Conservation (phyloP, 1,140 invertebrate genomes). For the Prorops nasuta region DNA sequence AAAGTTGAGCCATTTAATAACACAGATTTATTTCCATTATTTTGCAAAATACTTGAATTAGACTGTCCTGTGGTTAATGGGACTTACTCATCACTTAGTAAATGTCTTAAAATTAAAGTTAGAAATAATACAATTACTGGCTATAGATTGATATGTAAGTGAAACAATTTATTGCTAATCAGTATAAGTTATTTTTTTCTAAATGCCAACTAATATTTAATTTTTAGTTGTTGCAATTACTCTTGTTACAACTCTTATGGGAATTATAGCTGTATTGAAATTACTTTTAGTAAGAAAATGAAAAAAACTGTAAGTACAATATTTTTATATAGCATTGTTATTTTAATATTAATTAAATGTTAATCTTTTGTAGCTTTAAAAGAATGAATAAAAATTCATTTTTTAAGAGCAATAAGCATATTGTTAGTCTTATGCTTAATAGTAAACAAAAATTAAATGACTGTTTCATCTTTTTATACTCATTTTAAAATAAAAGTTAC, state of each 20-base stretch:
- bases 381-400: too few relatives aligned
- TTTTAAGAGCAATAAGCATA: too few relatives aligned
- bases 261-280: background rate
- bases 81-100: slow-evolving; percentile 37
- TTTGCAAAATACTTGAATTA: slow-evolving; percentile 63
- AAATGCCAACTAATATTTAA: background rate
- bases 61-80: slow-evolving; percentile 56
- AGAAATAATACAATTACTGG: slow-evolving; percentile 9
- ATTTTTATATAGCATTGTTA: background rate
- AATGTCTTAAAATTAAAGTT: slow-evolving; percentile 31
- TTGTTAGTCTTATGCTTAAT: too few relatives aligned
- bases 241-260: background rate
- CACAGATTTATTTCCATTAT: slow-evolving; percentile 68
- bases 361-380: too few relatives aligned
- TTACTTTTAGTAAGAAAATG: background rate
- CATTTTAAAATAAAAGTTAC: too few relatives aligned
- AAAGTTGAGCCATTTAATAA: slow-evolving; percentile 61
- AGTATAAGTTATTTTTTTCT: background rate
- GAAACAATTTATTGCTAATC: background rate
- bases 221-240: background rate
- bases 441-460: too few relatives aligned
- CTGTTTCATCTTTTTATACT: too few relatives aligned
- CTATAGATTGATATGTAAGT: slow-evolving; percentile 20
- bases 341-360: too few relatives aligned
- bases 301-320: background rate